Base-by-base conservation (phyloP, 1,140 invertebrate species). In the Zaprionus davidi region DNA sequence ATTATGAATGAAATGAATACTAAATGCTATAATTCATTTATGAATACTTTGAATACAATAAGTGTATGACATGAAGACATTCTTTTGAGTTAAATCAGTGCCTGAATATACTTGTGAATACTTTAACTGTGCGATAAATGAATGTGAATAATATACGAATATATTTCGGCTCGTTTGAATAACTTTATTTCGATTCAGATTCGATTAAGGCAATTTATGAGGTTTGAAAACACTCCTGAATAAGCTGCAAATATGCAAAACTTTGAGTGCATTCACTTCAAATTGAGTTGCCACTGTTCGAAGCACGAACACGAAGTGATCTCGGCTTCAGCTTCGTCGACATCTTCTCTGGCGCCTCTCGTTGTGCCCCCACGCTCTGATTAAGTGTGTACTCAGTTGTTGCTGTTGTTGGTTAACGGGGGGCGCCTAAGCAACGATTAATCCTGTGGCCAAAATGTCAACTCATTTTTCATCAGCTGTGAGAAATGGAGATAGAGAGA, bases 241-340 rank as follows among this genome's bases (percentile, higher is more conserved):
- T 51, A 4, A 51, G 20, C 22, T 36, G 31, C 15, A 12, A 51
- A 64, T 7, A 22, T 31, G 28, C 24, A 55, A 24, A 62, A 53
- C 9, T 41, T 15, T 6, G 15, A 66, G 62, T 46, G 31, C 63
- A 28, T 66, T 72, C 70, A 66, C 51, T 55, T 72, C 17, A 34
- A 71, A 57, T 22, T 15, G 51, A 49, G 51, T 41, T 51, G 38
- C 36, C 34, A 36, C 11, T n/a, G 15, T 24, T 62, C 63, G 9
- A 20, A 51, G 11, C 9, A 36, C 24, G 7, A 38, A 82, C 74
- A 72, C 67, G 56, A 79, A 85, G 86, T 73, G 60, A 68, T 76
- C 82, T 85, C 9, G 20, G 20, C 28, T 28, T 9, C 28, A 31
- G 28, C 28, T 7, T 31, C 28, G 28, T 31, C 28, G 1, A 31